Evolutionary conservation across 2,113 vertebrate species (phyloP), one percentile per base, ranked within the genome.

Genomic region (Nibea coibor): DNA sequence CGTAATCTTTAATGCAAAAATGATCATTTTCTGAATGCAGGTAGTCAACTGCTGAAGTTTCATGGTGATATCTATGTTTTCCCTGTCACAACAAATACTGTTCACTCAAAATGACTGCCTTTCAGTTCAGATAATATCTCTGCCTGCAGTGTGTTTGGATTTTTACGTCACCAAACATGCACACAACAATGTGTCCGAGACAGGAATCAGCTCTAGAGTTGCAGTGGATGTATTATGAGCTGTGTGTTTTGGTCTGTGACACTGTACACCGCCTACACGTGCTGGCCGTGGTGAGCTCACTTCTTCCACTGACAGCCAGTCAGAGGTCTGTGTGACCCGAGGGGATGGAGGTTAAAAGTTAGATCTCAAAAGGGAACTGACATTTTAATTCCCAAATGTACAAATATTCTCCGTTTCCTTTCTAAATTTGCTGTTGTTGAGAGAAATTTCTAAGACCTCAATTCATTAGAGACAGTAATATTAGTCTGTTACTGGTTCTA

Each of bases 301-400:
- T 82, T 71, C 69, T 82, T 85, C 88, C 85, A 80, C 64, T 43
- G 57, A 79, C 35, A 22, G 69, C 24, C 74, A 24, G 28, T 16
- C 4, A 67, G 26, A 63, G 31, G 12, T 50, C 24, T 63, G 12
- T 63, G 59, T 47, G 47, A 63, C 19, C n/a, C 4, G 16, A 75
- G 8, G 0, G 26, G 14, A 1, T 5, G 6, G 31, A 35, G 15
- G 26, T 24, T 26, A 67, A 75, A 53, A 35, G n/a, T 56, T 9
- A 22, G 20, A 57, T 67, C 45, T 57, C 31, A 35, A 35, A 35
- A 35, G 31, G 31, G 7, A 35, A 35, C 7, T 10, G 17, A 64
- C 10, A 1, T 45, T 45, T 35, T 35, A 35, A 35, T 35, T 6
- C 31, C 31, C 6, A 35, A 35, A 35, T 35, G 0, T 8, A 8